Percentiles rank a stretch among this genome's conserved stretches.
Evolutionary conservation across 2,113 vertebrate genomes (phyloP).

Genomic region (Todiramphus saurophagus): DNA sequence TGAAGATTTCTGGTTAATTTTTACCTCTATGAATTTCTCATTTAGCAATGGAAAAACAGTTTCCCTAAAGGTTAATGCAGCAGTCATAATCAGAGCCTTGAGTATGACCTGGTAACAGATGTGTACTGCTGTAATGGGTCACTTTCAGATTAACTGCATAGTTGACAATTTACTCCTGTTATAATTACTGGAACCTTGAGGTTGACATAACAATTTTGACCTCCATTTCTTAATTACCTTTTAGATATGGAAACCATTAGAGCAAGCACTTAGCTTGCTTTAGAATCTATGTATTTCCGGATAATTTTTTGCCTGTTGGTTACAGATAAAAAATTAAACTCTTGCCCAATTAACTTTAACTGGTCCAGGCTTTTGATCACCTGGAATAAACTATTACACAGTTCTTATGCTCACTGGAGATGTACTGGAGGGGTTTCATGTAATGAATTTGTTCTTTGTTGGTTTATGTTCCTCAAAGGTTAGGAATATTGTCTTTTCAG

Average conservation of each 20-base stretch:
- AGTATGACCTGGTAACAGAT: constrained; percentile 25
- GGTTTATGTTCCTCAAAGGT: not conserved
- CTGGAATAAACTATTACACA: not conserved
- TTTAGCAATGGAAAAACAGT: constrained; percentile 21
- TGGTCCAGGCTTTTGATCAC: not conserved
- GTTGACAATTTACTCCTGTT: constrained; percentile 8
- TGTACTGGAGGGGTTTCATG: not conserved
- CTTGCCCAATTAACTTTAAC: not conserved
- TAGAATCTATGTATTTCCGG: not conserved
- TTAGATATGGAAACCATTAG: not conserved
- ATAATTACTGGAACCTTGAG: not conserved
- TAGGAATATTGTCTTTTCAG: not conserved
- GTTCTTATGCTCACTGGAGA: not conserved
- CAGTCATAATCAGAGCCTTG: constrained; percentile 29
- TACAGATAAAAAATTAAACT: not conserved
- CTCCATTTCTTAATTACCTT: not conserved
- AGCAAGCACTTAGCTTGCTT: not conserved
- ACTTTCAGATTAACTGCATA: constrained; percentile 42
- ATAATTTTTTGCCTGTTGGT: not conserved
- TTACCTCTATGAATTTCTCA: not conserved
- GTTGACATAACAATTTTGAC: not conserved
- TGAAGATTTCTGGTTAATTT: not conserved
- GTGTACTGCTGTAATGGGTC: constrained; percentile 28
- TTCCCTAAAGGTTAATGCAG: constrained; percentile 34
- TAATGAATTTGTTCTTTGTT: not conserved